phyloP scores from a whole-genome alignment of 2,113 vertebrate genomes.

The Eclectus roratus region DNA sequence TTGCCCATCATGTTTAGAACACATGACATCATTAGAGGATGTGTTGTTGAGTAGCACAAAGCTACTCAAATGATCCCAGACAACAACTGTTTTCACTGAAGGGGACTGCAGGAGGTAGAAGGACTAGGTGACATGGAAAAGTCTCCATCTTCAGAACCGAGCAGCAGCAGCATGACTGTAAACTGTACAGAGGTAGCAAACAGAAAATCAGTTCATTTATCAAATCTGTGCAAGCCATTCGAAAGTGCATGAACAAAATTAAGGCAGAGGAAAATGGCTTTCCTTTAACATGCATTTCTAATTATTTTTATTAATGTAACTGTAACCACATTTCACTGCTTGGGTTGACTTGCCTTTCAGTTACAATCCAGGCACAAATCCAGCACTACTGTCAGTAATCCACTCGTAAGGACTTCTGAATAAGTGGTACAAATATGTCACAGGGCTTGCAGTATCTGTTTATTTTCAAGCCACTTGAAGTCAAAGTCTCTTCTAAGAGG shows the following conservation, averaged over 20 bases:
- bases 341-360: background rate
- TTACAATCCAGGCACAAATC: background rate
- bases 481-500: background rate
- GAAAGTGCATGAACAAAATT: background rate
- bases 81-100: background rate
- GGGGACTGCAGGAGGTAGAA: background rate
- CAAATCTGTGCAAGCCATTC: background rate
- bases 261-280: background rate
- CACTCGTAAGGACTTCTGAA: background rate
- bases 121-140: background rate
- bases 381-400: background rate
- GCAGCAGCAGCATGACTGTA: background rate
- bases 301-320: background rate
- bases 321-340: background rate
- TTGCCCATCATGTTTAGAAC: background rate
- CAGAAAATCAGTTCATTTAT: background rate
- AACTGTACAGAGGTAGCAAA: background rate
- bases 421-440: background rate
- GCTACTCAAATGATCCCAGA: background rate
- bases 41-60: background rate
- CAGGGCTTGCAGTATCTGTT: background rate
- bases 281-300: background rate
- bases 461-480: background rate
- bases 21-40: background rate
- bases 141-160: background rate